Percentiles rank a stretch among this genome's conserved stretches.
Evolutionary conservation across 64 coral and sea anemone genomes (phyloP).

Genomic region (Pocillopora verrucosa): DNA sequence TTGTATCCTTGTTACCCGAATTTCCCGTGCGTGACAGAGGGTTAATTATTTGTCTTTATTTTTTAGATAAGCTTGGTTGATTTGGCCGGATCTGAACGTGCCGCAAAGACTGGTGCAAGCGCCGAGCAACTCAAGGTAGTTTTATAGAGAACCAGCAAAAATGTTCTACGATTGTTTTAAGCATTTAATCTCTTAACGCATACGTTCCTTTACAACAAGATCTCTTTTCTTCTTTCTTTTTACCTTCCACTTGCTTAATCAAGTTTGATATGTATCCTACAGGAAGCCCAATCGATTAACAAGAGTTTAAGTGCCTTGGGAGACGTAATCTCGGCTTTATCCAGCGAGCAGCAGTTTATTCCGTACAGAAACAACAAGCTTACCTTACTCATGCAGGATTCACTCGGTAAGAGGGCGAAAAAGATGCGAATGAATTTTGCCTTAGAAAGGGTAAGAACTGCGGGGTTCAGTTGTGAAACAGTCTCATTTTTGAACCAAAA

Average conservation of each 20-base stretch:
- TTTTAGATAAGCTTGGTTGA: conserved; percentile 92
- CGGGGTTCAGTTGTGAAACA: not conserved
- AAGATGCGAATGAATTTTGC: not conserved
- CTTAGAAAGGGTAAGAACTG: too few species aligned
- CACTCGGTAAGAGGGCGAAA: conserved; percentile 63
- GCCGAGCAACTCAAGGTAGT: conserved; percentile 92
- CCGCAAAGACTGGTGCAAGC: conserved; percentile 81
- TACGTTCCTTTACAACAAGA: not conserved
- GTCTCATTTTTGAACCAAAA: too few species aligned
- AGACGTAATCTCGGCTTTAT: conserved; percentile 93
- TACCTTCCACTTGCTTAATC: not conserved
- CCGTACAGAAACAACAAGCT: conserved; percentile 97
- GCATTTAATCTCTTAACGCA: too few species aligned
- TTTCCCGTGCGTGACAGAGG: not conserved
- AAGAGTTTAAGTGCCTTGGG: conserved; percentile 96
- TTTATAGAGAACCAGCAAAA: not conserved
- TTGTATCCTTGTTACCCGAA: not conserved
- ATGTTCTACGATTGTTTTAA: not conserved
- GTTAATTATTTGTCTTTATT: not conserved
- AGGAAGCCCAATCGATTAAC: conserved; percentile 99
- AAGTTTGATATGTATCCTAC: not conserved
- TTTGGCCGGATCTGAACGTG: conserved; percentile 94
- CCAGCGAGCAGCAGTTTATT: conserved; percentile 92
- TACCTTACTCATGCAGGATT: conserved; percentile 96
- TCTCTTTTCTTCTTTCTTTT: not conserved